Evolutionary conservation across 2,113 vertebrate genomes (phyloP).

Genomic region (Amazona guildingii): DNA sequence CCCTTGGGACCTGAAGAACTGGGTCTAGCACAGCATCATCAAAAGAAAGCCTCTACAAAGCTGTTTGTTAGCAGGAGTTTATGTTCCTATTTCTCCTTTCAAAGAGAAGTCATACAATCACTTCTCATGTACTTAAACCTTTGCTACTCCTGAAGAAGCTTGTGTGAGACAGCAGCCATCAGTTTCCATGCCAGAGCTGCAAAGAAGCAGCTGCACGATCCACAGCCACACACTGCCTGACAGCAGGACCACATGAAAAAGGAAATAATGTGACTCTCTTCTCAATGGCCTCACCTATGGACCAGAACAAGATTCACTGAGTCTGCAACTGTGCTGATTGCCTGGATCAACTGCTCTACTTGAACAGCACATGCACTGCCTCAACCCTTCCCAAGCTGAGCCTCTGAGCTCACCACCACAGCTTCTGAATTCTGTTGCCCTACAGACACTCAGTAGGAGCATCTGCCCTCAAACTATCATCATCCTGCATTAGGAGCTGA

Average conservation of each 20-base stretch:
- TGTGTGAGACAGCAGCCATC: not conserved
- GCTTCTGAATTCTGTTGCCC: not conserved
- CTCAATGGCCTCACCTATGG: not conserved
- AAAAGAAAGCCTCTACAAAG: not conserved
- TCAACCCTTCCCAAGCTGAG: not conserved
- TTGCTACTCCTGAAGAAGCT: not conserved
- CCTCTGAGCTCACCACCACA: not conserved
- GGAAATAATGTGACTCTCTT: not conserved
- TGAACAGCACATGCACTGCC: rapidly evolving
- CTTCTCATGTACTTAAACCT: not conserved
- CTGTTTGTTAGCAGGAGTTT: not conserved
- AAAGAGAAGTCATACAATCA: not conserved
- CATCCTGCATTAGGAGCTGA: not conserved
- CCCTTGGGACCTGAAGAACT: not conserved
- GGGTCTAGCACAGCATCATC: not conserved
- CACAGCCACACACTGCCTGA: not conserved
- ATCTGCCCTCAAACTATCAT: not conserved
- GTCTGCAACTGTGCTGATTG: not conserved
- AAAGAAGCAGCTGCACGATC: not conserved
- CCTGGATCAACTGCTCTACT: not conserved
- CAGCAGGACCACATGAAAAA: not conserved
- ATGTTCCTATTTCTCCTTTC: not conserved
- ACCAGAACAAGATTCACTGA: not conserved
- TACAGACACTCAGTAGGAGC: not conserved
- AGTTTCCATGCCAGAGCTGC: rapidly evolving